Percentiles rank a stretch among this genome's conserved stretches.
phyloP scores from a whole-genome alignment of 2,113 vertebrate species.

The Pollimyrus isidori region DNA sequence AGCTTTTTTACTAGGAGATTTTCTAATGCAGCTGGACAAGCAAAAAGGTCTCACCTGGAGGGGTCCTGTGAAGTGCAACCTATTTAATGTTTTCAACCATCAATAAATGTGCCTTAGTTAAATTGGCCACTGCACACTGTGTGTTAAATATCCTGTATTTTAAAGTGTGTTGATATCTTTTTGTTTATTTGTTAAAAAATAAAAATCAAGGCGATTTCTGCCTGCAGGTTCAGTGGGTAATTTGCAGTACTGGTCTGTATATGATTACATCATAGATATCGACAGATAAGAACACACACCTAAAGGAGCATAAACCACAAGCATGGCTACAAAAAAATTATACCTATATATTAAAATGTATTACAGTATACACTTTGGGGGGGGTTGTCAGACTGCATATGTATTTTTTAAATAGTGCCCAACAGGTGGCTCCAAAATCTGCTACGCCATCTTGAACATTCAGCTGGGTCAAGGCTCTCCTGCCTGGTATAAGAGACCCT shows the following conservation, averaged over 20 bases:
- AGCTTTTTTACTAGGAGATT: neutral
- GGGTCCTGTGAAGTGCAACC: neutral
- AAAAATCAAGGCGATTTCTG: neutral
- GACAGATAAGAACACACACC: neutral
- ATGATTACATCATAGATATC: neutral
- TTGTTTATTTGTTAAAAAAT: neutral
- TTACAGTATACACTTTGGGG: neutral
- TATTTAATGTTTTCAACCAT: neutral
- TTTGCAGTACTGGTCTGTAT: neutral
- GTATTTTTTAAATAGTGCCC: neutral
- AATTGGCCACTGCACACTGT: neutral
- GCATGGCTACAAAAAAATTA: neutral
- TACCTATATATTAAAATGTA: neutral
- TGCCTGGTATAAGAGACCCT: neutral
- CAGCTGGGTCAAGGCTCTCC: neutral
- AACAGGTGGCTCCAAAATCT: neutral
- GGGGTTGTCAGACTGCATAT: neutral
- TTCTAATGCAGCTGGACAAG: neutral
- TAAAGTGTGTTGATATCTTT: too few species aligned
- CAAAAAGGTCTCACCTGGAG: neutral
- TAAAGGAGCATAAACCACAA: neutral
- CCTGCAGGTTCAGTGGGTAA: neutral
- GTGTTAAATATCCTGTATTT: neutral
- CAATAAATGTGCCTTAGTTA: neutral
- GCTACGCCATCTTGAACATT: neutral